Conservation (phyloP, 2,113 vertebrate species). For the Sphaerodactylus townsendi region DNA sequence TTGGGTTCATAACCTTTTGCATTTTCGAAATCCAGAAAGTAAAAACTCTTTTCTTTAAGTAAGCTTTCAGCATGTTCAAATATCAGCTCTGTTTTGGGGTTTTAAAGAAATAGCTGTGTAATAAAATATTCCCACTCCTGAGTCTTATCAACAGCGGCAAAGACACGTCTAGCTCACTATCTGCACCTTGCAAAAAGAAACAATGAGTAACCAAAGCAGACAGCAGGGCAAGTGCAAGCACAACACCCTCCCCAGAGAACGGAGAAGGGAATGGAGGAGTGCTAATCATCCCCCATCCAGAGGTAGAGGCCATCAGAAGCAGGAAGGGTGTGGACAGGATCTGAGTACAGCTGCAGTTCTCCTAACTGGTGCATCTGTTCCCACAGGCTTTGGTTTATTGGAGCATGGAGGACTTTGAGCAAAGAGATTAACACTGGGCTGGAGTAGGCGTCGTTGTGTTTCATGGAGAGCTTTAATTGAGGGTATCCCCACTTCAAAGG, state of each 20-base stretch:
- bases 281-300: conserved; percentile 67
- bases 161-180: conserved; percentile 75
- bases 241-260: conserved; percentile 50
- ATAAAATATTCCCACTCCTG: conserved; percentile 69
- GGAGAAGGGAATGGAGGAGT: conserved; percentile 55
- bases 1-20: conserved; percentile 17
- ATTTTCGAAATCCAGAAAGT: not conserved
- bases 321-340: conserved; percentile 90
- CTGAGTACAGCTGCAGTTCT: conserved; percentile 76
- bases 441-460: conserved; percentile 70
- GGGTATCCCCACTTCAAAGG: conserved; percentile 14
- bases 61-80: conserved; percentile 29
- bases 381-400: conserved; percentile 81
- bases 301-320: conserved; percentile 75
- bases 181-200: conserved; percentile 68
- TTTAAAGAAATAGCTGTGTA: conserved; percentile 58
- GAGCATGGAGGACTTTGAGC: conserved; percentile 74
- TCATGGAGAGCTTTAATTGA: conserved; percentile 19
- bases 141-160: conserved; percentile 76
- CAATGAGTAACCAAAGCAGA: conserved; percentile 73
- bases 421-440: conserved; percentile 77
- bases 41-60: conserved; percentile 19
- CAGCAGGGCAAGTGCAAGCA: conserved; percentile 32
- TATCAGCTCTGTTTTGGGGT: conserved; percentile 42
- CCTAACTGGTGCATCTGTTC: conserved; percentile 77